phyloP scores from a whole-genome alignment of 2,113 vertebrate genomes.

The Lasiurus borealis region DNA sequence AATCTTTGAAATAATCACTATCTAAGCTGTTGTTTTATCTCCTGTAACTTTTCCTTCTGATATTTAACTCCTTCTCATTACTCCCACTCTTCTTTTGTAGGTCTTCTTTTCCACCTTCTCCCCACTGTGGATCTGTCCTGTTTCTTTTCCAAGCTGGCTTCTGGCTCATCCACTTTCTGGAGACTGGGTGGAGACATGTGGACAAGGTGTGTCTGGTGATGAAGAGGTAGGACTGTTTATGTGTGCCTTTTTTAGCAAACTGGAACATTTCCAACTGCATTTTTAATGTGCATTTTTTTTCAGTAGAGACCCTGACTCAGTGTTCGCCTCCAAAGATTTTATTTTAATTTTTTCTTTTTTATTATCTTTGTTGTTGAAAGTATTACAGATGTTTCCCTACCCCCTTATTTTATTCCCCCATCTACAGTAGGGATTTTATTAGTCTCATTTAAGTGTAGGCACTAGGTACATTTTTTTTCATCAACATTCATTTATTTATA shows the following conservation, averaged over 20 bases:
- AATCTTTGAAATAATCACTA: not conserved
- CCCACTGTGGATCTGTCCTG: not conserved
- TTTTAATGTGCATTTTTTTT: not conserved
- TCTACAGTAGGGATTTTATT: not conserved
- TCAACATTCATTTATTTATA: conserved; percentile 19
- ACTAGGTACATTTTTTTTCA: not conserved
- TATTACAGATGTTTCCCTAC: too few species aligned
- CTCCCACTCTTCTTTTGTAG: conserved; percentile 33
- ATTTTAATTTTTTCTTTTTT: too few species aligned
- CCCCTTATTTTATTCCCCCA: too few species aligned
- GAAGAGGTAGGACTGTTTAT: conserved; percentile 41
- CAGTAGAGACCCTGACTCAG: not conserved
- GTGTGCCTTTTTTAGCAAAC: not conserved
- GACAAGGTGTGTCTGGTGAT: not conserved
- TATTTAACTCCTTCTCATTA: not conserved
- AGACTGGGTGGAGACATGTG: not conserved
- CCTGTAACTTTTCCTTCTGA: not conserved
- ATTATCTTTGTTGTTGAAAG: too few species aligned
- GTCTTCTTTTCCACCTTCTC: not conserved
- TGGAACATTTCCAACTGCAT: not conserved
- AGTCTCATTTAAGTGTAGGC: not conserved
- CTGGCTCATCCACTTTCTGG: not conserved
- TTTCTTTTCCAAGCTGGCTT: not conserved
- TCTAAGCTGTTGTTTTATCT: not conserved
- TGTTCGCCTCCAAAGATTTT: not conserved